Evolutionary conservation across 1,140 invertebrate genomes (phyloP), one percentile per base, ranked within the genome.

Genomic region (Drosophila equinoxialis): DNA sequence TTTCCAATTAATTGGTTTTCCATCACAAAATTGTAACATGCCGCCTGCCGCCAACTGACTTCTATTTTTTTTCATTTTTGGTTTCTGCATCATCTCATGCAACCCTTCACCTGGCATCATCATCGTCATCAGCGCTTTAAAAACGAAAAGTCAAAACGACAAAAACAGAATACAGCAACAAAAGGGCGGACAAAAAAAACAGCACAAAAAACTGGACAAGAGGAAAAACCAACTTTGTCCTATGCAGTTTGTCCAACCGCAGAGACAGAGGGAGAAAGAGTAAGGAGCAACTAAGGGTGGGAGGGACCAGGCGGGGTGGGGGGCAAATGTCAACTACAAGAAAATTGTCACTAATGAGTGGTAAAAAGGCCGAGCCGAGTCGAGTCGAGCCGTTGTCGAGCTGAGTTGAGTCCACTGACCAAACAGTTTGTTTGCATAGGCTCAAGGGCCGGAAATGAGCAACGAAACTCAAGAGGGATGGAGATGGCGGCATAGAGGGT

Each of bases 301-400:
- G 17, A 17, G 37, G 11, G 3, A 13, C 37, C 11, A 14, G 11
- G 6, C 35, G 26, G 64, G 79, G 68, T 62, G 6, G 30, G 74
- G 69, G 66, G 75, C 83, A 86, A 89, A 89, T 89, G 84, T 89
- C 84, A 89, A 89, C 84, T 89, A 89, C 84, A 89, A 89, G 84
- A 89, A 89, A 89, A 89, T 89, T 89, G 85, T 89, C 84, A 89
- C 84, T 89, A 89, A 89, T 89, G 84, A 89, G 84, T 89, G 84
- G 84, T 84, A 81, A 89, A 89, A 89, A 89, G 80, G 81, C 76
- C 78, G 69, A 78, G 74, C 62, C 59, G 26, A 69, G 55, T 57
- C 54, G 59, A 63, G 61, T 33, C 4, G 33, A 58, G 55, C 26
- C 33, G 45, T 48, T 48, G 45, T 48, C 17, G 14, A 13, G 37